A percentile compares a stretch with the other conserved stretches of the same genome.
Conservation (phyloP, 2,888 invertebrate species). For the Leucozona laternaria region DNA sequence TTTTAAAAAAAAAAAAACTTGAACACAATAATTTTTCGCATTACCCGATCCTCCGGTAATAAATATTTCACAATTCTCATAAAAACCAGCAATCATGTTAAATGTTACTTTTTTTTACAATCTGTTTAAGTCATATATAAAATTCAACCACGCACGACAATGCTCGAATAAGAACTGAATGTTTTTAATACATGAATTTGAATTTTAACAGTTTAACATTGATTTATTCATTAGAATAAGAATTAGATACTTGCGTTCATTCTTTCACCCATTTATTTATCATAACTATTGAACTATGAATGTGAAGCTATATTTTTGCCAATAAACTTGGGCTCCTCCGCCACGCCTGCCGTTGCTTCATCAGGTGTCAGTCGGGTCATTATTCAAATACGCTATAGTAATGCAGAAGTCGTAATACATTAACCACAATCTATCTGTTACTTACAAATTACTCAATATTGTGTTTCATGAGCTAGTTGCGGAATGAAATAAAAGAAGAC, state of each 20-base stretch:
- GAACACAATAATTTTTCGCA: background rate
- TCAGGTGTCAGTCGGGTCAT: background rate
- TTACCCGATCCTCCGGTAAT: slow-evolving; percentile 91
- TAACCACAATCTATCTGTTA: background rate
- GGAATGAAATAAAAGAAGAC: background rate
- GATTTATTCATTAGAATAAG: background rate
- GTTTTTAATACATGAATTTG: no score
- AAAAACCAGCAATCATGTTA: slow-evolving; percentile 86
- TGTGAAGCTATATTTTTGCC: background rate
- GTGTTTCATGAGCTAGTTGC: background rate
- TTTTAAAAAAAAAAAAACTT: background rate
- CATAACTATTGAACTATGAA: background rate
- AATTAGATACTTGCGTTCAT: background rate
- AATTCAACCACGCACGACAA: background rate
- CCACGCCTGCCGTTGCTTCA: no score
- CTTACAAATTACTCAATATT: background rate
- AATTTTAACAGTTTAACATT: background rate
- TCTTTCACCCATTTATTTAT: background rate
- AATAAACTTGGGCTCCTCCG: background rate
- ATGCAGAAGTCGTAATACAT: background rate
- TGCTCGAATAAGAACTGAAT: slow-evolving; percentile 1
- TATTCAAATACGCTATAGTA: background rate
- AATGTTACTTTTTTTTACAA: background rate
- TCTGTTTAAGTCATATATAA: background rate
- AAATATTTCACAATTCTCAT: slow-evolving; percentile 88